These are phyloP conservation scores for Theocolax elegans DNA, from an alignment of 1,140 invertebrate genomes.

Conservation along the genomic window DNA sequence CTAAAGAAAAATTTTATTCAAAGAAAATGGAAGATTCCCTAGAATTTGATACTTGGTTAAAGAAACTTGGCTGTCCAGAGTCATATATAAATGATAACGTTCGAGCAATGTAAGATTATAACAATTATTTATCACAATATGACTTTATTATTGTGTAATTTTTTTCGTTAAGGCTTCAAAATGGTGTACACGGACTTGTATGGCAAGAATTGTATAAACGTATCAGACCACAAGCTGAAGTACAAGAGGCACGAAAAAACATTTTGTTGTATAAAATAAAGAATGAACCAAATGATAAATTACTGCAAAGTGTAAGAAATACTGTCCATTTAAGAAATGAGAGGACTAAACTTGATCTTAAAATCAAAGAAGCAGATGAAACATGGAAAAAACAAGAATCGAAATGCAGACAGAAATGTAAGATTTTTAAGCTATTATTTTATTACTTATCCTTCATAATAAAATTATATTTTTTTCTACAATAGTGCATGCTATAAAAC, in stretches of 20 bases:
- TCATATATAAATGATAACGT: slow-evolving; percentile 13
- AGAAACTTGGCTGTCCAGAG: slow-evolving; percentile 31
- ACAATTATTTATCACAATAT: not conserved
- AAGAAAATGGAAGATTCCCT: slow-evolving; percentile 23
- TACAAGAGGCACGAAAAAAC: slow-evolving; percentile 55
- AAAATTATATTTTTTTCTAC: slow-evolving; percentile 8
- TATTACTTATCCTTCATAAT: slow-evolving; percentile 1
- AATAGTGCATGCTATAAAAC: slow-evolving; percentile 42
- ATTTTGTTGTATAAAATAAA: slow-evolving; percentile 57
- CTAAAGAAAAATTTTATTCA: too few species aligned
- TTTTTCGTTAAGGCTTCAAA: slow-evolving; percentile 51
- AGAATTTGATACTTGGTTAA: slow-evolving; percentile 36
- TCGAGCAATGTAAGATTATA: slow-evolving; percentile 8
- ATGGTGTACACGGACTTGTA: slow-evolving; percentile 52
- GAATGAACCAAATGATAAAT: slow-evolving; percentile 44
- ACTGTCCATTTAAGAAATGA: slow-evolving; percentile 48
- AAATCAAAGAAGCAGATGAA: slow-evolving; percentile 52
- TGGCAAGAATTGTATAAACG: slow-evolving; percentile 56
- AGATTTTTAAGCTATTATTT: too few species aligned
- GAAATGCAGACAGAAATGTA: slow-evolving; percentile 55
- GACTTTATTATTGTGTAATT: not conserved
- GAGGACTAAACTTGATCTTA: slow-evolving; percentile 42
- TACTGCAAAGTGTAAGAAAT: slow-evolving; percentile 50
- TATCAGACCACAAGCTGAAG: slow-evolving; percentile 48
- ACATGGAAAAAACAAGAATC: slow-evolving; percentile 54